phyloP scores from a whole-genome alignment of 2,113 vertebrate species.

The Xenotilapia leptura region DNA sequence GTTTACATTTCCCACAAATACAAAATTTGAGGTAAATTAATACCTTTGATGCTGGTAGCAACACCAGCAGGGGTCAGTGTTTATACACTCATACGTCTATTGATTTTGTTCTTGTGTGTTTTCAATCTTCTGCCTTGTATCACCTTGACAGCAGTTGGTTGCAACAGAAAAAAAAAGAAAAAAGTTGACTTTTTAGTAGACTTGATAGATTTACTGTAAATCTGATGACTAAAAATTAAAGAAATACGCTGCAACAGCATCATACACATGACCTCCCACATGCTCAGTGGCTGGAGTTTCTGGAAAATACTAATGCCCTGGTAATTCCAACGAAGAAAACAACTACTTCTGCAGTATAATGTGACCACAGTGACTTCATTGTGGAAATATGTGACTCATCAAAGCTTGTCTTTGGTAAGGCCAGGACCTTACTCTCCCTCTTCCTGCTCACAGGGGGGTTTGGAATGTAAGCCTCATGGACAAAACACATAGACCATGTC shows the following conservation, averaged over 20 bases:
- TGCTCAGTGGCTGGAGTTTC: neutral
- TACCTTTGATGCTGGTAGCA: neutral
- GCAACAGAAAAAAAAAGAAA: neutral
- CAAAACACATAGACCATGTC: constrained; percentile 49
- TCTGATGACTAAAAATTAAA: neutral
- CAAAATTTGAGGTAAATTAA: neutral
- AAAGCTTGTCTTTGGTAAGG: neutral
- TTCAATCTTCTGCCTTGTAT: neutral
- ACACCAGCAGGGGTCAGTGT: constrained; percentile 69
- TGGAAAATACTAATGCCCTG: neutral
- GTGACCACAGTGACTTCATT: constrained; percentile 38
- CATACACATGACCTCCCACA: neutral
- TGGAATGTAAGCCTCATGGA: constrained; percentile 41
- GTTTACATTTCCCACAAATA: neutral
- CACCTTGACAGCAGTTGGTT: constrained; percentile 1
- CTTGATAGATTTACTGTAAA: neutral
- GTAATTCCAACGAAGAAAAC: neutral
- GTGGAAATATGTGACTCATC: constrained; percentile 31
- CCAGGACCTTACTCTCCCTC: neutral
- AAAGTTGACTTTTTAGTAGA: neutral
- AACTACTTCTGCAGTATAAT: neutral
- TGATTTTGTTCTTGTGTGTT: neutral
- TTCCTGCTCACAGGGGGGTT: constrained; percentile 23
- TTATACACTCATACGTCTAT: constrained; percentile 20
- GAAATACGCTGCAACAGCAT: neutral